Percentiles rank a stretch among this genome's conserved stretches.
These are phyloP conservation scores for Radopholus similis DNA, from an alignment of 1,140 invertebrate genomes.

Conservation along the genomic window DNA sequence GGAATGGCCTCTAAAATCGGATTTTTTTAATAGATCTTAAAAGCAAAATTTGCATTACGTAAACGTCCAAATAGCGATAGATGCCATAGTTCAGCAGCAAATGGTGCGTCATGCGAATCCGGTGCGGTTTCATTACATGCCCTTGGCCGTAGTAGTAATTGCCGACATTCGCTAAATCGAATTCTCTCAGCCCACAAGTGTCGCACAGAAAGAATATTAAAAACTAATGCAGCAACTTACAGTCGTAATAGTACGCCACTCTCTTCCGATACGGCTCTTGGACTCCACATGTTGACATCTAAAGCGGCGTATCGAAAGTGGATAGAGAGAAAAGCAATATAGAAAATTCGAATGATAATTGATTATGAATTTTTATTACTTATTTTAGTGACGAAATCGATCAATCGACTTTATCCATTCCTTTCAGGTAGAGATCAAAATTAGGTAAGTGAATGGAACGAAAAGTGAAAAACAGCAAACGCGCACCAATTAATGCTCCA, in stretches of 20 bases:
- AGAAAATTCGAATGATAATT: neutral
- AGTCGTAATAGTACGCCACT: conserved; percentile 95
- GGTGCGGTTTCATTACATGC: conserved; percentile 99
- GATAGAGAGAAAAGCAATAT: neutral
- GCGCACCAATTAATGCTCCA: too few relatives aligned
- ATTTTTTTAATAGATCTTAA: neutral
- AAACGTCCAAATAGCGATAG: conserved; percentile 99
- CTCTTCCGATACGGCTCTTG: conserved; percentile 13
- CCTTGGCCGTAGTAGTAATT: conserved; percentile 99
- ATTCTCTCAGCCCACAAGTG: conserved; percentile 33
- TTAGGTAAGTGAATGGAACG: neutral
- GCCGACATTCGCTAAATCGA: conserved; percentile 90
- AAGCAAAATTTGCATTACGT: conserved; percentile 71
- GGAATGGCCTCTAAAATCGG: conserved; percentile 80
- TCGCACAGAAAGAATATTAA: neutral
- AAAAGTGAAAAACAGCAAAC: neutral
- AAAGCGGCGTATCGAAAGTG: neutral
- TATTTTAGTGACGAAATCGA: neutral
- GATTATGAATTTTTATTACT: neutral
- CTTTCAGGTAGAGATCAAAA: neutral
- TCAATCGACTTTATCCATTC: too few relatives aligned
- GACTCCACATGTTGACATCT: conserved; percentile 1
- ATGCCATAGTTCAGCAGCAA: conserved; percentile 96
- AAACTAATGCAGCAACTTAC: conserved; percentile 74
- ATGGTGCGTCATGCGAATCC: conserved; percentile 98